Base-by-base conservation (phyloP, 1,140 invertebrate genomes). In the Saxidomus purpurata region DNA sequence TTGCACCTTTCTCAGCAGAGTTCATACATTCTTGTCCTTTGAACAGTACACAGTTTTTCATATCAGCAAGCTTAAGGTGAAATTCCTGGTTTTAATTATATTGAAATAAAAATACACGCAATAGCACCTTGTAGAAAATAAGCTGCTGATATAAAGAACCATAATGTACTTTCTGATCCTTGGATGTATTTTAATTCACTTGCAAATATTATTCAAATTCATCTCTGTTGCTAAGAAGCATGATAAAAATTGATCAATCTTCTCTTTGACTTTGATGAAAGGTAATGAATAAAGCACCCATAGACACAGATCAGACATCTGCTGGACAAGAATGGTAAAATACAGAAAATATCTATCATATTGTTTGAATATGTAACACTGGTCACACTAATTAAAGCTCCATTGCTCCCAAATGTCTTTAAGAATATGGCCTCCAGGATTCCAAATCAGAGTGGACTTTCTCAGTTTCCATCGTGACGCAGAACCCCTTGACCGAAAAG, bases 401-500 rank as follows among this genome's bases (percentile, higher is more conserved):
- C 84, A 89, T 91, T 91, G 89, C 89, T 90, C 90, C 91, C 89
- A 74, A 88, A 81, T 88, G 76, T 88, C 55, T 52, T 71, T 74
- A 89, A 82, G 69, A 90, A 84, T 84, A 91, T 91, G 92, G 92
- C 92, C 92, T 92, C 91, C 92, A 93, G 92, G 92, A 91, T 93
- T 89, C 52, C 59, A 79, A 61, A 74, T 76, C 87, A 77, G 80
- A 28, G 63, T 74, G 80, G 85, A 81, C 74, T 71, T 88, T 61
- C 52, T 89, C 80, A 93, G 77, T 91, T 92, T 83, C 92, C 92
- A 85, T 95, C 94, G 80, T 92, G 93, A 92, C 94, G 93, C 81
- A 91, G 93, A 92, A 95, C 93, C 94, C 95, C 95, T 94, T 95
- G 95, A 91, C 95, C 95, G 81, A 94, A 94, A 76, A 95, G 94